These are phyloP conservation scores for Porites rus DNA, from an alignment of 92 coral and sea anemone genomes.

Conservation along the genomic window DNA sequence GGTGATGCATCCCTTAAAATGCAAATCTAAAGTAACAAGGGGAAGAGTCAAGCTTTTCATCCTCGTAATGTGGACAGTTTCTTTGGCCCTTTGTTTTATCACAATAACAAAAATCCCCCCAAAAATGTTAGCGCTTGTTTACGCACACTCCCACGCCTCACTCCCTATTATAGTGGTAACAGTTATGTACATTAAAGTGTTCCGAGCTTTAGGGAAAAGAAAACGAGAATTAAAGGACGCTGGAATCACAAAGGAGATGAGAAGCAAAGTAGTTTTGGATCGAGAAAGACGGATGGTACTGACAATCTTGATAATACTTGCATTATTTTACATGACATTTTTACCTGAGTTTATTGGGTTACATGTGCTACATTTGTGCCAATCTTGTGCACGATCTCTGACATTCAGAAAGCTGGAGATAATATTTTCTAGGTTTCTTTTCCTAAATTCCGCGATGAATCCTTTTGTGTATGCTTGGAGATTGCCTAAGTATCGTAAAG, in stretches of 20 bases:
- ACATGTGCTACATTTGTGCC: slow-evolving; percentile 28
- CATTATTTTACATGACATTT: slow-evolving; percentile 47
- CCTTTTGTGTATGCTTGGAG: slow-evolving; percentile 52
- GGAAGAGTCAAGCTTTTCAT: slow-evolving; percentile 35
- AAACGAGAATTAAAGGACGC: slow-evolving; percentile 22
- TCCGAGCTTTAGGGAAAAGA: slow-evolving; percentile 36
- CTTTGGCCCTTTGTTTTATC: slow-evolving; percentile 44
- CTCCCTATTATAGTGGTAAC: slow-evolving; percentile 55
- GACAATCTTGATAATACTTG: slow-evolving; percentile 48
- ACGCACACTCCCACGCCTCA: slow-evolving; percentile 60
- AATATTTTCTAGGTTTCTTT: slow-evolving; percentile 35
- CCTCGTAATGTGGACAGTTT: slow-evolving; percentile 39
- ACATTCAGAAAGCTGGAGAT: slow-evolving; percentile 22
- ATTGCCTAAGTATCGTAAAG: slow-evolving; percentile 49
- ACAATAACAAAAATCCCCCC: slow-evolving; percentile 48
- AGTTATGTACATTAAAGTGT: slow-evolving; percentile 47
- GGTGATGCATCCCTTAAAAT: slow-evolving; percentile 46
- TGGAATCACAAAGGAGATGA: not conserved
- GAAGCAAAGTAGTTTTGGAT: slow-evolving; percentile 1
- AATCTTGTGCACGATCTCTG: slow-evolving; percentile 15
- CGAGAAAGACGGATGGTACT: slow-evolving; percentile 49
- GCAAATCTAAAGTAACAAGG: slow-evolving; percentile 40
- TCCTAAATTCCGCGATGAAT: slow-evolving; percentile 56
- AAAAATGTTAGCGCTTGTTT: slow-evolving; percentile 15
- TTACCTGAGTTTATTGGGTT: slow-evolving; percentile 51